These are phyloP conservation scores for Meleagris gallopavo DNA, from an alignment of 2,113 vertebrate genomes.

Conservation along the genomic window DNA sequence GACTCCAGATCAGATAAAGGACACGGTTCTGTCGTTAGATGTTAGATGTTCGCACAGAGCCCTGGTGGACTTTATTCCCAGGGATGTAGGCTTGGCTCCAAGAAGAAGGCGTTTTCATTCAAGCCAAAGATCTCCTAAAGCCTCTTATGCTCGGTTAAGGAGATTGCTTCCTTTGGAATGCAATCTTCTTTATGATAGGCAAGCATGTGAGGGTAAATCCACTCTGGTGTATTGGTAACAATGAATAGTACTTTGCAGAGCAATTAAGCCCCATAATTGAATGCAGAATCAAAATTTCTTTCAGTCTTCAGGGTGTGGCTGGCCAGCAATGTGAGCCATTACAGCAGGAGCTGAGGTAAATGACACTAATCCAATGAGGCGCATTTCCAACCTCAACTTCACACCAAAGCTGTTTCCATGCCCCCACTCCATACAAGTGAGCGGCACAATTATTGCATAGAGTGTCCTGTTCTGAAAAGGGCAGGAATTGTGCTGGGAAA, in stretches of 20 bases:
- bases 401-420: slow-evolving; percentile 47
- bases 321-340: neutral
- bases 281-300: neutral
- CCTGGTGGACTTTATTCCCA: slow-evolving; percentile 2
- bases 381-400: neutral
- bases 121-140: slow-evolving; percentile 32
- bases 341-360: neutral
- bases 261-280: neutral
- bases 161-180: slow-evolving; percentile 36
- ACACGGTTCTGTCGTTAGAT: neutral
- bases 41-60: neutral
- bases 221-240: slow-evolving; percentile 15
- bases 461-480: neutral
- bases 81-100: neutral
- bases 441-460: neutral
- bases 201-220: slow-evolving; percentile 35
- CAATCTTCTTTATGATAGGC: slow-evolving; percentile 44
- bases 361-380: neutral
- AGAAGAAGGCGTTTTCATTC: slow-evolving; percentile 21
- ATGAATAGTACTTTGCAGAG: slow-evolving; percentile 2
- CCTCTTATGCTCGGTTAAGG: slow-evolving; percentile 37
- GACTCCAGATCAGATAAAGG: neutral
- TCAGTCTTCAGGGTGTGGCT: neutral
- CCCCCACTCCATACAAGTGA: neutral
- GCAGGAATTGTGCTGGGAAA: fast-evolving